A percentile compares a stretch with the other conserved stretches of the same genome.
phyloP scores from a whole-genome alignment of 2,797 vertebrate genomes.

The Brachyalestes nurse region DNA sequence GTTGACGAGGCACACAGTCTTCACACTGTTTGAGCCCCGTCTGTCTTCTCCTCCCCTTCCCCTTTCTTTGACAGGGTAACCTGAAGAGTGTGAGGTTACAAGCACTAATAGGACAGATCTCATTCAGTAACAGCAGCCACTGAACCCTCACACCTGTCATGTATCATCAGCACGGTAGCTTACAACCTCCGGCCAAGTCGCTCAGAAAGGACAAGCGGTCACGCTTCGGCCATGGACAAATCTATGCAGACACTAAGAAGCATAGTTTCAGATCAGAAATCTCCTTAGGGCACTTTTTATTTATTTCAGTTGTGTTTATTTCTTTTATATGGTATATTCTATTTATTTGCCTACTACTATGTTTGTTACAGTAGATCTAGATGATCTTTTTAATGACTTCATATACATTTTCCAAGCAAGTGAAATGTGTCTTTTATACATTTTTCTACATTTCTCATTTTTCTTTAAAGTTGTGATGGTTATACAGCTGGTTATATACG shows the following conservation, averaged over 20 bases:
- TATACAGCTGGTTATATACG: too few relatives aligned
- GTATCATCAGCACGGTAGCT: constrained; percentile 40
- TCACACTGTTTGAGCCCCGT: constrained; percentile 21
- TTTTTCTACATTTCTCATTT: too few relatives aligned
- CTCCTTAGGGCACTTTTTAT: background rate
- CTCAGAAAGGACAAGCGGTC: constrained; percentile 28
- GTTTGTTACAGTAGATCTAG: too few relatives aligned
- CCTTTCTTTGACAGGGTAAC: constrained; percentile 21
- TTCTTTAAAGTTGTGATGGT: too few relatives aligned
- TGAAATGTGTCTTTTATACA: too few relatives aligned
- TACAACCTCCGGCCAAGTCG: background rate
- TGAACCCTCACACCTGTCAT: constrained; percentile 51
- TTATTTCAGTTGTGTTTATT: too few relatives aligned
- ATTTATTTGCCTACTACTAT: too few relatives aligned
- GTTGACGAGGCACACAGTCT: constrained; percentile 16
- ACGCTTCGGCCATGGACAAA: constrained; percentile 6
- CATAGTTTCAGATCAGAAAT: too few relatives aligned
- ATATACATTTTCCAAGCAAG: too few relatives aligned
- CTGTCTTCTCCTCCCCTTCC: background rate
- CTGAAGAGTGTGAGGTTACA: constrained; percentile 31
- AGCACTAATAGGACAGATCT: constrained; percentile 33
- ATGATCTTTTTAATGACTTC: too few relatives aligned
- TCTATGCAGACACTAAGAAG: constrained; percentile 5
- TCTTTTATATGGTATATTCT: too few relatives aligned
- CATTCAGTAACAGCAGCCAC: constrained; percentile 29